Conservation (phyloP, 2,113 vertebrate species). For the Brachyistius frenatus region DNA sequence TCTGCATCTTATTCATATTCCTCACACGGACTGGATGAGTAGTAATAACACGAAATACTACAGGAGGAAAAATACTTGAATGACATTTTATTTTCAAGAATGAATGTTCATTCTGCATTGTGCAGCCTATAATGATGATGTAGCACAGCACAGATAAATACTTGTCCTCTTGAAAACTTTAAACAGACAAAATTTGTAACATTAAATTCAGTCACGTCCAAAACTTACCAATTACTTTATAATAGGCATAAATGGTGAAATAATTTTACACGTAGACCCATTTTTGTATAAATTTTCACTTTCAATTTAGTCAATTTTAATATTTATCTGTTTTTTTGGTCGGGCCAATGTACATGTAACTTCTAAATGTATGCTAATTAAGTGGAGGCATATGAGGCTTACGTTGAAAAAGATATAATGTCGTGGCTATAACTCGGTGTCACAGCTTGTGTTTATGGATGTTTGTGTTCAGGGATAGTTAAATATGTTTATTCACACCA, state of each 20-base stretch:
- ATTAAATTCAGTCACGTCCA: not conserved
- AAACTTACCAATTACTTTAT: not conserved
- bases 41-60: not conserved
- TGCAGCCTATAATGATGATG: too few species aligned
- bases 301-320: not conserved
- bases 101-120: too few species aligned
- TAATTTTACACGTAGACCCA: not conserved
- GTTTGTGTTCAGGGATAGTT: not conserved
- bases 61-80: not conserved
- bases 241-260: too few species aligned
- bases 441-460: not conserved
- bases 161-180: too few species aligned
- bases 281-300: not conserved
- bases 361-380: too few species aligned
- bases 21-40: conserved; percentile 9
- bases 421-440: not conserved
- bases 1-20: conserved; percentile 2
- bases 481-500: not conserved
- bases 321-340: not conserved
- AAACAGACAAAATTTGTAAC: not conserved
- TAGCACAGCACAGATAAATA: too few species aligned
- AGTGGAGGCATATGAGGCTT: too few species aligned
- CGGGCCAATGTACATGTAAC: not conserved
- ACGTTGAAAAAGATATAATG: too few species aligned
- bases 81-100: not conserved